Percentiles rank a stretch among this genome's conserved stretches.
phyloP scores from a whole-genome alignment of 2,797 vertebrate genomes.

The Odontamblyopus rebecca region DNA sequence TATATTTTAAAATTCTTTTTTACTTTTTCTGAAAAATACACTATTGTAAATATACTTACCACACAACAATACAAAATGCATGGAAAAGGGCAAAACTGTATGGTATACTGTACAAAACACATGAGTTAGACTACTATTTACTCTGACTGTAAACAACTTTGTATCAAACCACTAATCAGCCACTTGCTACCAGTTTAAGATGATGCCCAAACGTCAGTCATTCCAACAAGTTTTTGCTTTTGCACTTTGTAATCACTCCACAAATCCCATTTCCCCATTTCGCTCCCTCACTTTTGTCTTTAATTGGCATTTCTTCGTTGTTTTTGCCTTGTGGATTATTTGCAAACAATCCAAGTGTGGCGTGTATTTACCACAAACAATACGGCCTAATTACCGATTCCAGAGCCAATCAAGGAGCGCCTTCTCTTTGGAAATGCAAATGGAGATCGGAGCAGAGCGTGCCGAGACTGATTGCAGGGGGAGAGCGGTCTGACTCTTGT shows the following conservation, averaged over 20 bases:
- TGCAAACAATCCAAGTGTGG: slow-evolving; percentile 79
- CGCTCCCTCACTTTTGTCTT: slow-evolving; percentile 47
- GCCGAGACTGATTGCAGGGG: slow-evolving; percentile 78
- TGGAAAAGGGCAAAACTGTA: background rate
- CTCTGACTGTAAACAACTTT: slow-evolving; percentile 35
- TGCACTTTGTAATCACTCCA: slow-evolving; percentile 53
- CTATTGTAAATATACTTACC: background rate
- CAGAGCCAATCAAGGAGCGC: slow-evolving; percentile 78
- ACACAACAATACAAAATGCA: background rate
- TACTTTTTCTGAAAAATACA: background rate
- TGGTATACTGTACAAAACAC: background rate
- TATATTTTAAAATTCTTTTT: background rate
- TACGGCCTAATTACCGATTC: slow-evolving; percentile 81
- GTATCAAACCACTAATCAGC: slow-evolving; percentile 18
- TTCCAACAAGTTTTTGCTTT: slow-evolving; percentile 34
- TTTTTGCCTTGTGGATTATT: slow-evolving; percentile 70
- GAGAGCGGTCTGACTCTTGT: slow-evolving; percentile 64
- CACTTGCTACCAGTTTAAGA: slow-evolving; percentile 27
- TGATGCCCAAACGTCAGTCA: slow-evolving; percentile 39
- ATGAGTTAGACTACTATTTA: slow-evolving; percentile 1
- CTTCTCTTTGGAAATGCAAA: slow-evolving; percentile 82
- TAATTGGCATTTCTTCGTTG: slow-evolving; percentile 71
- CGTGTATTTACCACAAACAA: slow-evolving; percentile 83
- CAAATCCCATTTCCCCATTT: slow-evolving; percentile 60
- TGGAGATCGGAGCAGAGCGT: slow-evolving; percentile 57